Conservation (phyloP, 2,113 vertebrate genomes). For the Antigone vipio region DNA sequence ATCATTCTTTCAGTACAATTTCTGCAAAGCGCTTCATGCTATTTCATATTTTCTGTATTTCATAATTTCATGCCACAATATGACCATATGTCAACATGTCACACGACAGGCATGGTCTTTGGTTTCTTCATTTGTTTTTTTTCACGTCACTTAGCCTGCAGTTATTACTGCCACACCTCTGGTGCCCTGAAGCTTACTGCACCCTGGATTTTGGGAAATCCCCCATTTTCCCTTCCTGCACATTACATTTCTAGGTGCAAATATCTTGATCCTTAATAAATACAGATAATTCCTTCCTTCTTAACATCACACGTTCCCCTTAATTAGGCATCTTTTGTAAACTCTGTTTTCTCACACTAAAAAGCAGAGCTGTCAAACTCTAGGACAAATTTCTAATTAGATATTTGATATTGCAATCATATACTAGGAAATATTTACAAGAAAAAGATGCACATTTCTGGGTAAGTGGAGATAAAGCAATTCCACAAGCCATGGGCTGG, state of each 20-base stretch:
- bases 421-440: not conserved
- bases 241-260: not conserved
- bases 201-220: not conserved
- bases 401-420: not conserved
- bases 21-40: not conserved
- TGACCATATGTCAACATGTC: not conserved
- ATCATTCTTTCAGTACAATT: not conserved
- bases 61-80: accelerated
- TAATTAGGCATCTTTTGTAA: not conserved
- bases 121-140: not conserved
- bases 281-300: not conserved
- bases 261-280: not conserved
- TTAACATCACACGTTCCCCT: not conserved
- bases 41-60: not conserved
- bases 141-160: not conserved
- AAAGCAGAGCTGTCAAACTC: not conserved
- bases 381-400: not conserved
- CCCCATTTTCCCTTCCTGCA: not conserved
- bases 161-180: not conserved
- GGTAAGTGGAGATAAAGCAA: not conserved
- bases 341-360: not conserved
- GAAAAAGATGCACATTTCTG: not conserved
- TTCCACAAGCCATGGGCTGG: not conserved
- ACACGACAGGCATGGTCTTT: accelerated
- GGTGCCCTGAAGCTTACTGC: not conserved